Evolutionary conservation across 2,113 vertebrate genomes (phyloP).

Genomic region (Chrysemys picta): DNA sequence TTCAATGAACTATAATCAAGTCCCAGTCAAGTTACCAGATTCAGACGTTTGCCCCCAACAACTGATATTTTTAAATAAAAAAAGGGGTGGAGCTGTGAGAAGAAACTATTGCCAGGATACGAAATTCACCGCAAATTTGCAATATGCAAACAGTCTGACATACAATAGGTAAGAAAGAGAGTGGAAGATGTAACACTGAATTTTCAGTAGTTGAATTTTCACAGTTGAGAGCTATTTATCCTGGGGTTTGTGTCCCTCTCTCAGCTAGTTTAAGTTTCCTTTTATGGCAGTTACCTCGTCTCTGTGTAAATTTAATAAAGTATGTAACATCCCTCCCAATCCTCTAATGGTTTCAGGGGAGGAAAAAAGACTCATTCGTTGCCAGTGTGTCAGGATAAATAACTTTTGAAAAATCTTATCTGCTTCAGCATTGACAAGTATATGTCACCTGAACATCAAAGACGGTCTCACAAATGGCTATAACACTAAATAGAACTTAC

Average conservation of each 20-base stretch:
- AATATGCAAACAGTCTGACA: background rate
- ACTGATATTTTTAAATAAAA: background rate
- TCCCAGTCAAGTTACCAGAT: background rate
- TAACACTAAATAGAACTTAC: constrained; percentile 24
- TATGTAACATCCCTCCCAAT: background rate
- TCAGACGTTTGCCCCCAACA: background rate
- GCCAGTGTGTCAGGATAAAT: background rate
- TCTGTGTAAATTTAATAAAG: background rate
- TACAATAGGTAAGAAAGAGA: background rate
- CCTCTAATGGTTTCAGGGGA: background rate
- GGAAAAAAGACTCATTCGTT: background rate
- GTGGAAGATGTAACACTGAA: background rate
- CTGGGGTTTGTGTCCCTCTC: background rate
- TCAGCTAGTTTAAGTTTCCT: background rate
- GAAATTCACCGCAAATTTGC: background rate
- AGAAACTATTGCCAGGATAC: background rate
- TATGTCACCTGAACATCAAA: background rate
- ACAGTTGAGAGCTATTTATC: background rate
- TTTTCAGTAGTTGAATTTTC: background rate
- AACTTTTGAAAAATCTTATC: background rate
- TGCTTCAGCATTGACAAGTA: background rate
- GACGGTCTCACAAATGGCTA: background rate
- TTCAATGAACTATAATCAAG: background rate
- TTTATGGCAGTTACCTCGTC: background rate
- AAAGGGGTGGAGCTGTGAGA: background rate